Conservation (phyloP, 2,797 vertebrate genomes). For the Enteromius treurensis region DNA sequence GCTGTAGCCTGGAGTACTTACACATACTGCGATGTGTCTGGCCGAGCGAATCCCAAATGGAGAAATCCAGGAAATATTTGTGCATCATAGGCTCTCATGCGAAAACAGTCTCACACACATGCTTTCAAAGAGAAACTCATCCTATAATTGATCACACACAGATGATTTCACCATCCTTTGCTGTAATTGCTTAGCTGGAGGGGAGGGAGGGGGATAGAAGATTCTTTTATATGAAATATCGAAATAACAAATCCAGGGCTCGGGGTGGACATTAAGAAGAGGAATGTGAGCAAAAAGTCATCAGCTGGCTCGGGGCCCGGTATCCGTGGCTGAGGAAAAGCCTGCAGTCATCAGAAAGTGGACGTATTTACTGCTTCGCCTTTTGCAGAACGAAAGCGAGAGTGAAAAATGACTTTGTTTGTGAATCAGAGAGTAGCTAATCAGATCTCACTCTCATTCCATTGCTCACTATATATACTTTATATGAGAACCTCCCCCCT, state of each 20-base stretch:
- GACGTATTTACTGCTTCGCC: constrained; percentile 78
- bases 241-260: constrained; percentile 75
- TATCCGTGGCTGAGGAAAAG: constrained; percentile 68
- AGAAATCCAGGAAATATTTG: constrained; percentile 78
- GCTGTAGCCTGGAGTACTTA: constrained; percentile 72
- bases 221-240: constrained; percentile 80
- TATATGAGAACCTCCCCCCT: constrained; percentile 29
- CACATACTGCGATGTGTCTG: constrained; percentile 62
- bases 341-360: constrained; percentile 81
- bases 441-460: constrained; percentile 67
- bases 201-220: constrained; percentile 65
- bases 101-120: constrained; percentile 48
- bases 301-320: constrained; percentile 70
- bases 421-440: constrained; percentile 73
- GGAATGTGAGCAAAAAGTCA: constrained; percentile 76
- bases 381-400: constrained; percentile 63
- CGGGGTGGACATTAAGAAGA: constrained; percentile 74
- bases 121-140: constrained; percentile 35
- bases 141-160: constrained; percentile 56
- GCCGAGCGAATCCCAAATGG: constrained; percentile 46
- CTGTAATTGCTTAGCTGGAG: constrained; percentile 73
- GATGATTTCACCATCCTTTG: constrained; percentile 57
- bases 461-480: constrained; percentile 48
- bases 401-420: constrained; percentile 76
- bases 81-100: constrained; percentile 59